These are phyloP conservation scores for Cyprinodon tularosa DNA, from an alignment of 2,113 vertebrate genomes.

Conservation along the genomic window DNA sequence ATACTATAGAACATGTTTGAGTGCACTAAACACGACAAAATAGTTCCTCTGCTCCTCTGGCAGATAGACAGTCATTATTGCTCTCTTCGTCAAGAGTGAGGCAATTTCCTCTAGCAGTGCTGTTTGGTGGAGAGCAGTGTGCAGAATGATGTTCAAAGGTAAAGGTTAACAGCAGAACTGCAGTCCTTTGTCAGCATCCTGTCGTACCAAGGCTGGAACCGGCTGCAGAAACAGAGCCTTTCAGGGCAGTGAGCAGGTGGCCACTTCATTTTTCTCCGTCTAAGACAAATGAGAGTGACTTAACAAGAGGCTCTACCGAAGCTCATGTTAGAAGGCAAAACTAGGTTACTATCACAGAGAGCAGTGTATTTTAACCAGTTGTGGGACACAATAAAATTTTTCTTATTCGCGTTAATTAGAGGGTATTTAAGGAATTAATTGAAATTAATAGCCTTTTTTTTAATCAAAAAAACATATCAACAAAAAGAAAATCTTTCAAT, in stretches of 20 bases:
- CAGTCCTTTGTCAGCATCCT: conserved; percentile 11
- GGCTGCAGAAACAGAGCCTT: neutral
- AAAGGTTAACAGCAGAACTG: conserved; percentile 1
- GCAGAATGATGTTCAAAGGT: conserved; percentile 8
- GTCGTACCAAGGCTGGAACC: neutral
- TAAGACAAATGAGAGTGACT: conserved; percentile 6
- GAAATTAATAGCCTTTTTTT: no score
- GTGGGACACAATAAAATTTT: neutral
- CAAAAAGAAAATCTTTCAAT: no score
- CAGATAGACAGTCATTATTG: conserved; percentile 2
- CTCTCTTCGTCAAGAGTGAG: neutral
- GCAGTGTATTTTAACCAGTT: neutral
- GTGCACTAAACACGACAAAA: neutral
- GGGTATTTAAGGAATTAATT: no score
- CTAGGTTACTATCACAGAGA: neutral
- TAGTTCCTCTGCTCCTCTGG: neutral
- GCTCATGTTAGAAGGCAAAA: neutral
- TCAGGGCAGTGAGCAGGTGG: conserved; percentile 1
- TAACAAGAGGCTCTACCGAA: neutral
- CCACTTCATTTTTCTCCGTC: neutral
- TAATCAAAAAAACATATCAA: no score
- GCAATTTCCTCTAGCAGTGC: neutral
- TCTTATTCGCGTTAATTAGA: neutral
- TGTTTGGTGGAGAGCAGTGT: neutral
- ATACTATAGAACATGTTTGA: neutral